phyloP scores from a whole-genome alignment of 1,140 invertebrate genomes.

The Pogonomyrmex californicus region DNA sequence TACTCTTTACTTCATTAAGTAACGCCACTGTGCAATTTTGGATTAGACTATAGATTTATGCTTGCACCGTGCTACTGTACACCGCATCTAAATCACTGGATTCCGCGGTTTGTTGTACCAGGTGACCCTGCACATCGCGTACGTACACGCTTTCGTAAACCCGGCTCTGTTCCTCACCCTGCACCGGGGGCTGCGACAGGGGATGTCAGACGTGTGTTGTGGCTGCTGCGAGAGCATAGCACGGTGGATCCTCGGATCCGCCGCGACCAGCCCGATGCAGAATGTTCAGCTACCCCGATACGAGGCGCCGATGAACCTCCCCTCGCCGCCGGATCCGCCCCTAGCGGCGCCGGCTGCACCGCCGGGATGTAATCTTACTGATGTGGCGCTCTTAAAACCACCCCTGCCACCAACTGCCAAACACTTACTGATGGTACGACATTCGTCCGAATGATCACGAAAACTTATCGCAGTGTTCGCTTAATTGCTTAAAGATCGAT shows the following conservation, averaged over 20 bases:
- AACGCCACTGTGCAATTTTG: neutral
- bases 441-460: constrained; percentile 4
- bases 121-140: constrained; percentile 95
- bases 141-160: constrained; percentile 95
- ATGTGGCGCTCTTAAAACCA: constrained; percentile 87
- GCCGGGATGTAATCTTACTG: constrained; percentile 80
- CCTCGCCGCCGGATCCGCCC: constrained; percentile 84
- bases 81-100: constrained; percentile 22
- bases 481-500: constrained; percentile 20
- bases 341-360: constrained; percentile 75
- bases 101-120: constrained; percentile 83
- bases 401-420: constrained; percentile 84
- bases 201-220: constrained; percentile 91
- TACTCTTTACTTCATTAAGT: neutral
- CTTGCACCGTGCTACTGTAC: neutral
- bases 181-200: constrained; percentile 91
- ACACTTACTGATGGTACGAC: constrained; percentile 76
- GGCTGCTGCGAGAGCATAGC: constrained; percentile 90
- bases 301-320: constrained; percentile 73
- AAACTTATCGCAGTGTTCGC: neutral
- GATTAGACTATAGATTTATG: neutral
- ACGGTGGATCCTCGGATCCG: constrained; percentile 88
- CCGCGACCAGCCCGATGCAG: constrained; percentile 84
- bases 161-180: constrained; percentile 93
- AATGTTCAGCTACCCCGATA: constrained; percentile 74